phyloP scores from a whole-genome alignment of 2,888 invertebrate genomes.

The Ferrisia virgata region DNA sequence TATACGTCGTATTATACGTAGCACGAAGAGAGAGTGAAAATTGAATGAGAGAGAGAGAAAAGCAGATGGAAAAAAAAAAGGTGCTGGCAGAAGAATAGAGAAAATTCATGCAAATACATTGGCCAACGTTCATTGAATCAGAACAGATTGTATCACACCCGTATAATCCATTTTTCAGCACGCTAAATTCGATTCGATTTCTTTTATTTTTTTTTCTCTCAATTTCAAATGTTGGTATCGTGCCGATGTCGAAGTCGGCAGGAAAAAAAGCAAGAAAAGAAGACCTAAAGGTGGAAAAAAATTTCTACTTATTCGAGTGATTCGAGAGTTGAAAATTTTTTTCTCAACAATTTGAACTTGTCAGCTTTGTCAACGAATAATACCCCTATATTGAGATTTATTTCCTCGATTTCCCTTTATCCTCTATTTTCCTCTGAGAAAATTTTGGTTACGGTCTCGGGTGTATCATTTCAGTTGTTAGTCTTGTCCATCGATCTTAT shows the following conservation, averaged over 20 bases:
- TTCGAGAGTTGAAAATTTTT: neutral
- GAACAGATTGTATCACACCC: constrained; percentile 12
- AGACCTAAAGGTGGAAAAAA: too few relatives aligned
- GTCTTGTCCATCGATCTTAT: too few relatives aligned
- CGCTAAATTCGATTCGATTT: neutral
- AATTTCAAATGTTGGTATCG: neutral
- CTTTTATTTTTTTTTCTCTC: too few relatives aligned
- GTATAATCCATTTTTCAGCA: constrained; percentile 24
- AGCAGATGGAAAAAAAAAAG: neutral
- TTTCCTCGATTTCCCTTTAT: too few relatives aligned
- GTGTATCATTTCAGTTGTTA: too few relatives aligned
- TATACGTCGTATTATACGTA: too few relatives aligned
- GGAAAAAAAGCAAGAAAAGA: neutral
- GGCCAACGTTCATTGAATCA: constrained; percentile 29
- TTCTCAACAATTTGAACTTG: neutral
- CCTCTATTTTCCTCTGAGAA: too few relatives aligned
- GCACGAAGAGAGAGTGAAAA: too few relatives aligned
- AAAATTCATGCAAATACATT: constrained; percentile 17
- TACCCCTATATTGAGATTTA: too few relatives aligned
- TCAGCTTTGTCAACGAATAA: too few relatives aligned
- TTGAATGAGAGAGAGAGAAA: neutral
- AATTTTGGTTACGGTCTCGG: too few relatives aligned
- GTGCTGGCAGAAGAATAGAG: neutral
- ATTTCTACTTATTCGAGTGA: too few relatives aligned
- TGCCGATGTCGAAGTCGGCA: neutral